Evolutionary conservation across 2,113 vertebrate species (phyloP).

Genomic region (Himantopus leucocephalus): DNA sequence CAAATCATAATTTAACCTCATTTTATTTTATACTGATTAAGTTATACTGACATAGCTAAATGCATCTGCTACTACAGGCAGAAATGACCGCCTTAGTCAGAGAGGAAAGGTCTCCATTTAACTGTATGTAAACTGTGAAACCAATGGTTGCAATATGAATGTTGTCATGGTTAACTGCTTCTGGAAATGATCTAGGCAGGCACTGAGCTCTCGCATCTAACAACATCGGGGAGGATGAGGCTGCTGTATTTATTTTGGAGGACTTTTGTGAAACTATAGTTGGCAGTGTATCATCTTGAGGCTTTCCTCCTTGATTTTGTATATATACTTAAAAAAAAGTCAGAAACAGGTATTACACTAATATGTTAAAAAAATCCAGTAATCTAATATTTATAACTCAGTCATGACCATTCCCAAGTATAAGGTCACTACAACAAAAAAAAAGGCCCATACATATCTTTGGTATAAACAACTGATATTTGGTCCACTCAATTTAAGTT

Average conservation of each 20-base stretch:
- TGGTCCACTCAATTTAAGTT: neutral
- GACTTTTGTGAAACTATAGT: neutral
- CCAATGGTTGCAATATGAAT: neutral
- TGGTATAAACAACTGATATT: neutral
- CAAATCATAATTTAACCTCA: neutral
- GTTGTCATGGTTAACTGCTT: neutral
- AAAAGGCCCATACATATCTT: neutral
- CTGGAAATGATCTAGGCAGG: neutral
- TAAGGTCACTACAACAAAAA: neutral
- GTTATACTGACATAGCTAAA: neutral
- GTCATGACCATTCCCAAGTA: neutral
- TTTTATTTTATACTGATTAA: neutral
- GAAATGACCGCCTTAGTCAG: neutral
- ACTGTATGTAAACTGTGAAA: neutral
- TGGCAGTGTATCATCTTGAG: neutral
- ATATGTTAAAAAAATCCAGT: neutral
- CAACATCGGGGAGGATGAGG: neutral
- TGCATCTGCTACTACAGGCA: neutral
- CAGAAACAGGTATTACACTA: neutral
- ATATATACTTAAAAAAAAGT: neutral
- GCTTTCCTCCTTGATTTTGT: neutral
- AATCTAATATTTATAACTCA: neutral
- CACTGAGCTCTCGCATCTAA: neutral
- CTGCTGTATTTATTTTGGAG: neutral
- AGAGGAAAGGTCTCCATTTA: neutral